Base-by-base conservation (phyloP, 2,888 invertebrate species). In the Eristalis intricaria region DNA sequence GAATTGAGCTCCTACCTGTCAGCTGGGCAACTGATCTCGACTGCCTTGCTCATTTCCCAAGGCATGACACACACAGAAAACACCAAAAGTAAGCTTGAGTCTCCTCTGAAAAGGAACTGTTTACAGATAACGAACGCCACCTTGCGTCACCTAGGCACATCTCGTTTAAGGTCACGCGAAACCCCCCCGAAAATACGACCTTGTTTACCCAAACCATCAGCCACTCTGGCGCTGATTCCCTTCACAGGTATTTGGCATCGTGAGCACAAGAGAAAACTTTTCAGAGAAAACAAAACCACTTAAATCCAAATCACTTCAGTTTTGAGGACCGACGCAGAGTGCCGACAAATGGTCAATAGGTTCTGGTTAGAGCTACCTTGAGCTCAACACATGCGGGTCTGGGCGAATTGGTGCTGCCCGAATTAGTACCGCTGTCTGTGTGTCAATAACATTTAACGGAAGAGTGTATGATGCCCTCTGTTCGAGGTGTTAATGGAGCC, bases 291-390 rank as follows among this genome's bases (percentile, higher is more conserved):
- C 13, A 23, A 56, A 65, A 74, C 74, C 64, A 65, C 74, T 64
- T 74, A 61, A 35, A 64, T 50, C 64, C 50, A 64, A 74, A 56
- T 63, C 43, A n/a, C 35, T 74, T 63, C 4, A 73, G 73, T 63
- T 63, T 22, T 7, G n/a, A 32, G 23, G 22, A 10, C 23, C 8
- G 35, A 1, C 58, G 4, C 8, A 5, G 15, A n/a, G 15, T 15
- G 23, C 22, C 58, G 5, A 11, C n/a, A 43, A n/a, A 1, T 43
- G 13, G 15, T 43, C 43, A 43, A 43, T 43, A 4, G 15, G 43
- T 43, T 43, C 43, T 50, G 50, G 50, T 50, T 50, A 19, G 50
- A 19, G n/a, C 19, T 19, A 8, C n/a, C 8, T 19, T 19, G 13
- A 13, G 35, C 35, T 35, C 1, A 35, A 35, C 35, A 35, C 35